Percentiles rank a stretch among this genome's conserved stretches.
phyloP scores from a whole-genome alignment of 2,888 invertebrate species.

The Amiota mariae region DNA sequence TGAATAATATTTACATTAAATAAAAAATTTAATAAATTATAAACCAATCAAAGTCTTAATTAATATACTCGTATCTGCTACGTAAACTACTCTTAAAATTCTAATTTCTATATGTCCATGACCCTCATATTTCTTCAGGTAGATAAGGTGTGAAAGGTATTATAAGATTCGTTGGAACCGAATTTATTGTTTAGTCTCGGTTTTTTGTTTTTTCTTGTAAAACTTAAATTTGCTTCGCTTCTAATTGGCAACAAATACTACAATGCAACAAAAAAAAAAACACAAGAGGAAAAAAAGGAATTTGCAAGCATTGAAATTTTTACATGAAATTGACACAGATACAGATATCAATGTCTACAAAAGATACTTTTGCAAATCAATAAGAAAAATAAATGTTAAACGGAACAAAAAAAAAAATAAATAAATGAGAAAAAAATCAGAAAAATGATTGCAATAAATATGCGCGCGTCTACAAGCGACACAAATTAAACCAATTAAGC shows the following conservation, averaged over 20 bases:
- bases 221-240: background rate
- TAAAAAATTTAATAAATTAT: too few relatives aligned
- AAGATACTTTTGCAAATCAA: constrained; percentile 57
- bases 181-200: background rate
- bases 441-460: constrained; percentile 4
- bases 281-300: background rate
- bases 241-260: constrained; percentile 3
- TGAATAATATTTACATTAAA: too few relatives aligned
- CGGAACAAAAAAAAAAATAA: constrained; percentile 1
- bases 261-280: background rate
- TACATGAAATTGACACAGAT: constrained; percentile 60
- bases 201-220: background rate
- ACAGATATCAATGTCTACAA: constrained; percentile 33
- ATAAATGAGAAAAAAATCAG: background rate
- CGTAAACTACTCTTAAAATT: too few relatives aligned
- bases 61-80: too few relatives aligned
- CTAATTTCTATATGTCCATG: background rate
- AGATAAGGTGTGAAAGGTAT: too few relatives aligned
- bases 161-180: background rate
- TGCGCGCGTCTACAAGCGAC: constrained; percentile 41
- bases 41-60: too few relatives aligned
- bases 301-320: constrained; percentile 41
- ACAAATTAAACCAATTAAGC: constrained; percentile 64
- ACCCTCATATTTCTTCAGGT: background rate
- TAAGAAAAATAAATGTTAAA: constrained; percentile 51